Base-by-base conservation (phyloP, 2,888 invertebrate genomes). In the Tenthredo mesomela region DNA sequence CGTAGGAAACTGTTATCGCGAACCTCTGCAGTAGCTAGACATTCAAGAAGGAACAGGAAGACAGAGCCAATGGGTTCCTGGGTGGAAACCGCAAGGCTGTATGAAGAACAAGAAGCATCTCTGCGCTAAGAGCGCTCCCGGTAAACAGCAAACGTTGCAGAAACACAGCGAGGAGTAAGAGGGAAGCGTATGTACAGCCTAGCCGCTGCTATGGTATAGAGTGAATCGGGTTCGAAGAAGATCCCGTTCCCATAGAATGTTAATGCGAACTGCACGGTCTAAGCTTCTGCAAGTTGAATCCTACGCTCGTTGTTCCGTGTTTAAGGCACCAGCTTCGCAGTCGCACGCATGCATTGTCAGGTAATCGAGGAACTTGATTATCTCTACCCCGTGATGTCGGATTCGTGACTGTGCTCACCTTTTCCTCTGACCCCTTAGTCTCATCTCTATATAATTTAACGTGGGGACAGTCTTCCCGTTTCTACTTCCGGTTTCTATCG, bases 231-330 rank as follows among this genome's bases (percentile, higher is more conserved):
- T 50, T 50, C 77, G 61, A 80, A 88, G 90, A 90, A 90, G 91
- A 92, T 92, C 92, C 92, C 92, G 91, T 92, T 93, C 92, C 92
- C 92, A 91, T 92, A 91, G 92, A 93, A 93, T 92, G 91, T 93
- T 92, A 92, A 93, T 93, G 92, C 90, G 91, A 91, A 91, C 90
- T 88, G 88, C 87, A 87, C 87, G 89, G 86, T 86, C 87, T 86
- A 87, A 87, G 80, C 61, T 80, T 61, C 80, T 80, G 80, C 61
- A 80, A 80, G 61, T 61, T 61, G 80, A 21, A 37, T 80, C 61
- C 61, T 18, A 61, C 37, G 80, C 40, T 58, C 40, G 61, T 61
- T 61, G 77, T 77, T 77, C 77, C 77, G 77, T 77, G 77, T 54
- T 77, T 54, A 54, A 54, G 54, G 77, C 77, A 87, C 86, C 87